Evolutionary conservation across 1,140 invertebrate species (phyloP), one percentile per base, ranked within the genome.

Genomic region (Psilanteris sp.): DNA sequence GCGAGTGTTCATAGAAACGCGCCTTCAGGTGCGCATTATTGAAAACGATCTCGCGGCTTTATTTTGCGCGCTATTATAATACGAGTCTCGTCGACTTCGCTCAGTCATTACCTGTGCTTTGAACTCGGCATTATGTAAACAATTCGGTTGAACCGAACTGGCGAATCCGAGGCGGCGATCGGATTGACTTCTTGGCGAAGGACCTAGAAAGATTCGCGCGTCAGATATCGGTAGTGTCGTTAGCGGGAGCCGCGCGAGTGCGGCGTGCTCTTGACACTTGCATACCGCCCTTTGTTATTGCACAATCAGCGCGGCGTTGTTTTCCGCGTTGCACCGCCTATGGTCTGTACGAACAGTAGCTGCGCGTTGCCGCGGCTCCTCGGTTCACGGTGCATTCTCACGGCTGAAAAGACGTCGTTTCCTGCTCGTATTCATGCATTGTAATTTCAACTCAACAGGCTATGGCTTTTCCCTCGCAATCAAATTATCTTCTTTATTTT

Each of bases 211-310:
- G 62, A 70, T 77, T 43, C 43, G 66, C 48, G 62, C 59, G 61
- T 80, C 78, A 77, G 78, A 74, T 79, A 79, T 26, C 79, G 79
- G 78, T 82, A 82, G 79, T 81, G 73, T 76, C 62, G 67, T 68
- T 82, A 81, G 79, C 73, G 74, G 77, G 79, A 66, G 64, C 54
- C 79, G 75, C 79, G 75, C 62, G 55, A 66, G 77, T 79, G 77
- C 62, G 70, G 75, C 57, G 71, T 72, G 76, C 71, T 79, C 81
- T 80, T 81, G 76, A 79, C 74, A 79, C 74, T 62, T 50, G 77
- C 39, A 66, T 41, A 57, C 71, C 74, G 77, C 78, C 67, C 57
- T 71, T 74, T 66, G 59, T 74, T n/a, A n/a, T n/a, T 61, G 55
- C 64, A 68, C 48, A 75, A 77, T 76, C 72, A 52, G 26, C 18